phyloP scores from a whole-genome alignment of 2,888 invertebrate species.

The Drosophila rellima region DNA sequence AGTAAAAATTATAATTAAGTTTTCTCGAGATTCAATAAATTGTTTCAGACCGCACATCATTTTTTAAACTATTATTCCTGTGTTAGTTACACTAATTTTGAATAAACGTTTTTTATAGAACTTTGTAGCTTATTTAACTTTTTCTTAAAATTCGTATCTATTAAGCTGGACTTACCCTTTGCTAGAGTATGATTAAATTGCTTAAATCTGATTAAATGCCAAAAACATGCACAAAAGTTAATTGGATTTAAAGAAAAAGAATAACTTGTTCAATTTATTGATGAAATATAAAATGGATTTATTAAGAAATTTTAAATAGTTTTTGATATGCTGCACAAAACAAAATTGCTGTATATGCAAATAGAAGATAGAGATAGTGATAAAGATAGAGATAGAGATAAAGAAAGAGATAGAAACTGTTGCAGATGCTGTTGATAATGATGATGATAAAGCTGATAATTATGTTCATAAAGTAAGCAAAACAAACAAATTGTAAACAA shows the following conservation, averaged over 20 bases:
- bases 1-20: too few relatives aligned
- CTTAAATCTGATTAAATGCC: background rate
- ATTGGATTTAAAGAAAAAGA: constrained; percentile 24
- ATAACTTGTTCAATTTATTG: constrained; percentile 4
- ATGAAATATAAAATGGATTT: background rate
- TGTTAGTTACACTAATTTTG: background rate
- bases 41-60: too few relatives aligned
- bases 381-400: background rate
- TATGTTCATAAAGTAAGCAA: constrained; percentile 45
- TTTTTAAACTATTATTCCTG: too few relatives aligned
- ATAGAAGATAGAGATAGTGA: constrained; percentile 10
- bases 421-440: constrained; percentile 3
- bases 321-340: constrained; percentile 1
- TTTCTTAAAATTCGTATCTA: background rate
- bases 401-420: background rate
- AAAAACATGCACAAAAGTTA: constrained; percentile 22
- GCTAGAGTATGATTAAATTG: background rate
- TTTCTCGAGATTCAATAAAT: too few relatives aligned
- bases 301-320: background rate
- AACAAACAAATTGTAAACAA: constrained; percentile 72
- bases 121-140: too few relatives aligned
- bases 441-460: constrained; percentile 29
- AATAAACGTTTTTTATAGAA: background rate
- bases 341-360: constrained; percentile 19
- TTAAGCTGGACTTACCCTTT: background rate